Percentiles rank a stretch among this genome's conserved stretches.
Evolutionary conservation across 2,888 invertebrate species (phyloP).

Genomic region (Drosophila emarginata): DNA sequence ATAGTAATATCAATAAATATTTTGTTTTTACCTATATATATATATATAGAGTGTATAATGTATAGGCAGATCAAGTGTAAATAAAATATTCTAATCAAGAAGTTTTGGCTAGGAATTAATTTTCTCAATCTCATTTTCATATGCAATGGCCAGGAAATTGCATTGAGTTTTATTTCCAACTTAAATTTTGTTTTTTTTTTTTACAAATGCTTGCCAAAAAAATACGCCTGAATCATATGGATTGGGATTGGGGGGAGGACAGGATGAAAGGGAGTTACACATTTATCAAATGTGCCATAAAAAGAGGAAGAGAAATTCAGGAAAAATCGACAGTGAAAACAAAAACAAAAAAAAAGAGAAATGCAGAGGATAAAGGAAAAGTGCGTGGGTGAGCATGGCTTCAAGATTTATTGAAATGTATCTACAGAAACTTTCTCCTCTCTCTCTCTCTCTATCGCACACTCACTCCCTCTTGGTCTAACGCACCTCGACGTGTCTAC

Average conservation of each 20-base stretch:
- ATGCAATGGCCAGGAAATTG: not conserved
- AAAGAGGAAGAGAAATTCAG: not conserved
- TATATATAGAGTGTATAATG: no score
- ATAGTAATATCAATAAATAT: no score
- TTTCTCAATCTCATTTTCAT: not conserved
- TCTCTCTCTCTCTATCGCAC: not conserved
- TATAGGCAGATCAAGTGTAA: no score
- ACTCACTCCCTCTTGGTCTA: not conserved
- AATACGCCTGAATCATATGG: not conserved
- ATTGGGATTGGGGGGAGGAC: not conserved
- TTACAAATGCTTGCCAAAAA: not conserved
- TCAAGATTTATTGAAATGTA: conserved; percentile 12
- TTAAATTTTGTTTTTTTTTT: not conserved
- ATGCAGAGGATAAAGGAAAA: conserved; percentile 4
- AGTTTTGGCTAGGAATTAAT: no score
- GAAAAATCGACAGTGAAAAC: not conserved
- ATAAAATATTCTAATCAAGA: no score
- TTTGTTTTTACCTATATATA: no score
- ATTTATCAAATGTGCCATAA: conserved; percentile 13
- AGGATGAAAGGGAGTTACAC: conserved; percentile 1
- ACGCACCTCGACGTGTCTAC: no score
- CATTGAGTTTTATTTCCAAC: not conserved
- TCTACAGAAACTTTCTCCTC: not conserved
- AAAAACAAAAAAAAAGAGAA: no score
- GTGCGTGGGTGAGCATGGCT: not conserved